These are phyloP conservation scores for Buphagus erythrorhynchus DNA, from an alignment of 2,797 vertebrate genomes.

Conservation along the genomic window DNA sequence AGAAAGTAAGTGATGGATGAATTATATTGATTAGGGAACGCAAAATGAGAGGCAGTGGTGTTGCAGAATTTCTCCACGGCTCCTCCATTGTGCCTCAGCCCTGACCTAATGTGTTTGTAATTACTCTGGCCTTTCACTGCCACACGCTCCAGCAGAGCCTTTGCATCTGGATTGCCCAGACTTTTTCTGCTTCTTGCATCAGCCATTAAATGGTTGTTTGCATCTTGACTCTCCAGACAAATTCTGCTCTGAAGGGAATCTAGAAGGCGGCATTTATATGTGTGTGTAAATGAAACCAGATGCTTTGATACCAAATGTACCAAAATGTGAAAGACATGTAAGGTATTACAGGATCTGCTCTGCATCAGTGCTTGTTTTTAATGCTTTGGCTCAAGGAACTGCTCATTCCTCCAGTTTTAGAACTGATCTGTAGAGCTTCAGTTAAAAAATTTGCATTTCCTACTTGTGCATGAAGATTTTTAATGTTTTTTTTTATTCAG, in stretches of 20 bases:
- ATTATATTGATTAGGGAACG: constrained; percentile 30
- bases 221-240: not conserved
- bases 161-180: not conserved
- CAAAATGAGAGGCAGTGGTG: not conserved
- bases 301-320: not conserved
- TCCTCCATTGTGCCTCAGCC: not conserved
- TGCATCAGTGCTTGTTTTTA: not conserved
- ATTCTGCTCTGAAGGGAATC: not conserved
- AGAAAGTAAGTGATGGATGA: constrained; percentile 51
- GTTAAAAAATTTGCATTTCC: not conserved
- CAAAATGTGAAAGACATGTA: not conserved
- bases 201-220: not conserved
- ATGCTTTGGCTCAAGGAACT: not conserved
- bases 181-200: not conserved
- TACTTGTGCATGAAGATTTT: not conserved
- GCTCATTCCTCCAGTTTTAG: not conserved
- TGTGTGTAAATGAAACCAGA: not conserved
- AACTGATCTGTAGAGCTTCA: not conserved
- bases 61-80: not conserved
- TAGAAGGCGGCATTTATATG: not conserved
- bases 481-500: not conserved
- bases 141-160: not conserved
- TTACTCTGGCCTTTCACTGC: not conserved
- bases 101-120: not conserved
- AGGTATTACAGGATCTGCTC: not conserved